Evolutionary conservation across 2,888 invertebrate species (phyloP).

Genomic region (Hetaerina titia): DNA sequence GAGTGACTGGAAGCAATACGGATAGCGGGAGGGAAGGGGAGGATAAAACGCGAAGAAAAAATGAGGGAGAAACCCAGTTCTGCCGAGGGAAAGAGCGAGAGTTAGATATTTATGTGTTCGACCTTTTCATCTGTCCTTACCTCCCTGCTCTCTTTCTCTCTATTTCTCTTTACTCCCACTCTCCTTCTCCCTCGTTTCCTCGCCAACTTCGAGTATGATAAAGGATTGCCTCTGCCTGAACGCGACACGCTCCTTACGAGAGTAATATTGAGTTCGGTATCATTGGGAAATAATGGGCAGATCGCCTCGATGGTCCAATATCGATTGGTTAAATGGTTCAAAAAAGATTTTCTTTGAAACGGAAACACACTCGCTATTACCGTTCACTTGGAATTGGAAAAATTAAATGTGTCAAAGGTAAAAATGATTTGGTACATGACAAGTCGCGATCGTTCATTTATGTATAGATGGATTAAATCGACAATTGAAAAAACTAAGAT

Average conservation of each 20-base stretch:
- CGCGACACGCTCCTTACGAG: background rate
- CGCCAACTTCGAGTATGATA: background rate
- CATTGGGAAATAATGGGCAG: slow-evolving; percentile 56
- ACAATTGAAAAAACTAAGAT: too few relatives aligned
- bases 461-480: too few relatives aligned
- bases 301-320: background rate
- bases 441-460: too few relatives aligned
- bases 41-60: background rate
- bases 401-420: background rate
- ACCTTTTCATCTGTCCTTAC: slow-evolving; percentile 43
- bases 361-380: background rate
- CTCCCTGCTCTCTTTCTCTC: background rate
- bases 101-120: slow-evolving; percentile 41
- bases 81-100: background rate
- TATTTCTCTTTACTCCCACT: background rate
- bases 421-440: background rate
- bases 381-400: background rate
- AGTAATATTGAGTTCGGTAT: slow-evolving; percentile 27
- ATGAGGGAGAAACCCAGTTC: background rate
- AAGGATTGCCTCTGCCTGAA: slow-evolving; percentile 3
- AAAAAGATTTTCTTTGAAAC: background rate
- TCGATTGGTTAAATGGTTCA: background rate
- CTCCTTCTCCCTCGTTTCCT: background rate
- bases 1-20: slow-evolving; percentile 49
- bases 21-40: background rate